Conservation (phyloP, 2,113 vertebrate genomes). For the Nothobranchius kuhntae region DNA sequence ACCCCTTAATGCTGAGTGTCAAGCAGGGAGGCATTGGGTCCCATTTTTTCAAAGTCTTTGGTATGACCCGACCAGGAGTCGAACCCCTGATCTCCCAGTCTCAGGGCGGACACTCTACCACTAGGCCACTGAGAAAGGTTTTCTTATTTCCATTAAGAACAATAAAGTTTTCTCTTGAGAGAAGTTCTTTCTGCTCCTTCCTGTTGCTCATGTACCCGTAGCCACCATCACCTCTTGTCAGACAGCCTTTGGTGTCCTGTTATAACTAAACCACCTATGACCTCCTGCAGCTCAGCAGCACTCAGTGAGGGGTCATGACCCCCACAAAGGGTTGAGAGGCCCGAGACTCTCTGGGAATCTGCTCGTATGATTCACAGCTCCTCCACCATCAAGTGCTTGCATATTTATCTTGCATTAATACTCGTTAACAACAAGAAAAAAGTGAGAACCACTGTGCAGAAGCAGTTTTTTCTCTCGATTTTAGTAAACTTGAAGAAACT, state of each 20-base stretch:
- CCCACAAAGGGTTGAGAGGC: conserved; percentile 55
- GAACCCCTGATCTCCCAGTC: no score
- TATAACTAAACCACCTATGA: conserved; percentile 64
- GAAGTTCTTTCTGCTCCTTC: conserved; percentile 8
- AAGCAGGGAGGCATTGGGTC: no score
- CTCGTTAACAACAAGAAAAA: conserved; percentile 63
- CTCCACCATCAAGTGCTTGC: conserved; percentile 48
- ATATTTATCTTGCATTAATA: conserved; percentile 78
- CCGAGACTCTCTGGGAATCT: conserved; percentile 43
- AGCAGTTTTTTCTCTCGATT: not conserved
- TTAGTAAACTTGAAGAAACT: conserved; percentile 16
- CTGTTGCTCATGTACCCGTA: conserved; percentile 47
- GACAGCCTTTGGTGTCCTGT: conserved; percentile 61
- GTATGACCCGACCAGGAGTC: no score
- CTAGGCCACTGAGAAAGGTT: no score
- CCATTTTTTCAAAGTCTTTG: no score
- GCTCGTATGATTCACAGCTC: conserved; percentile 65
- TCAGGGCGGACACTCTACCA: no score
- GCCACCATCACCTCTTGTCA: conserved; percentile 39
- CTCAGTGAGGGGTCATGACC: conserved; percentile 57
- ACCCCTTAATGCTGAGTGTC: no score
- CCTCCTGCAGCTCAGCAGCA: conserved; percentile 47
- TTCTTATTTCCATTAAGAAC: no score
- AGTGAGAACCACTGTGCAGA: conserved; percentile 6
- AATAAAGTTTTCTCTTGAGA: conserved; percentile 32